Conservation (phyloP, 2,888 invertebrate species). For the Coelinius sp. region DNA sequence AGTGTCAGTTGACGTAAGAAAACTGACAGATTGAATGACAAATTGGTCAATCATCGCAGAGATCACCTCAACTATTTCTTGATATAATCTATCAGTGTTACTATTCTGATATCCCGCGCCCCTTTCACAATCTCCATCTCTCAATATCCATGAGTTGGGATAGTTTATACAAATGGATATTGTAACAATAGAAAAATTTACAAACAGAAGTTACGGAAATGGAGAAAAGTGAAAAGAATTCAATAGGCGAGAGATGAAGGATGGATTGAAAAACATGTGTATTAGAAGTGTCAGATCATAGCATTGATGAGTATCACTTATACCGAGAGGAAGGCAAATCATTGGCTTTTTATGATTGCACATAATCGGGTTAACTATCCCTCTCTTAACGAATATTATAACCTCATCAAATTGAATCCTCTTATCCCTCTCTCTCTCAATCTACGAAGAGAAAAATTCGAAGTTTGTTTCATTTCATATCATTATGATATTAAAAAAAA, state of each 20-base stretch:
- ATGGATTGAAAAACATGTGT: background rate
- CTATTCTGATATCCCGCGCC: background rate
- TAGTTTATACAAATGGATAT: too few relatives aligned
- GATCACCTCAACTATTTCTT: background rate
- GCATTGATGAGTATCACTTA: background rate
- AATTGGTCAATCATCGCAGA: constrained; percentile 17
- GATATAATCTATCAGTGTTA: background rate
- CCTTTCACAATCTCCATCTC: too few relatives aligned
- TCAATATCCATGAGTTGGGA: background rate
- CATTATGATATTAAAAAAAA: background rate
- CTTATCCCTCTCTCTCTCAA: background rate
- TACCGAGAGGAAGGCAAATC: background rate
- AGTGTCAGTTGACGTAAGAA: constrained; percentile 18
- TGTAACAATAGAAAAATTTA: too few relatives aligned
- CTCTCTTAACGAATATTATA: background rate
- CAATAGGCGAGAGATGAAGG: background rate
- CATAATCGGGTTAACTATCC: background rate
- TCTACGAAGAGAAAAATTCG: background rate
- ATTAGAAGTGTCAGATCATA: background rate
- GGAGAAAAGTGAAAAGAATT: background rate
- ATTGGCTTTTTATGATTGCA: background rate
- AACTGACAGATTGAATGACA: constrained; percentile 14
- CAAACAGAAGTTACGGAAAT: too few relatives aligned
- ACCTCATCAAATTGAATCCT: background rate
- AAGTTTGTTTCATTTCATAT: background rate